phyloP scores from a whole-genome alignment of 1,140 invertebrate species.

The Samia ricini region DNA sequence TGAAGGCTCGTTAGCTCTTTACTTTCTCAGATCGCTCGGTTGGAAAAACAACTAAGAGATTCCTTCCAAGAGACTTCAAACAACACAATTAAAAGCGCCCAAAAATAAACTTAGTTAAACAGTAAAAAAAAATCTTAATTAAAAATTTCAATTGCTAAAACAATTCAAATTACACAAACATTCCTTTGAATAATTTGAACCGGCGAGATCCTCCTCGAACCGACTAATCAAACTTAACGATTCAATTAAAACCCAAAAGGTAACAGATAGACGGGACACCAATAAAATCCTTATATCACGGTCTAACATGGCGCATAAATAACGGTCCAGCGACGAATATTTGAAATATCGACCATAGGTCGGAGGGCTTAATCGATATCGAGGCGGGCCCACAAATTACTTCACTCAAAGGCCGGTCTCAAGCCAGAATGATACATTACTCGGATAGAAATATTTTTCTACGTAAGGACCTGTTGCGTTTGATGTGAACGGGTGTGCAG shows the following conservation, averaged over 20 bases:
- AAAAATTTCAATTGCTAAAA: slow-evolving; percentile 5
- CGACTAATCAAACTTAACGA: slow-evolving; percentile 50
- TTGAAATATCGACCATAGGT: slow-evolving; percentile 24
- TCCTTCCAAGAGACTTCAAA: not conserved
- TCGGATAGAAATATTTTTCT: slow-evolving; percentile 60
- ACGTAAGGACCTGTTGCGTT: slow-evolving; percentile 58
- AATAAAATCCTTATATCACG: slow-evolving; percentile 58
- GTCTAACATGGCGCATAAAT: slow-evolving; percentile 52
- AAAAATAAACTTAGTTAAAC: not conserved
- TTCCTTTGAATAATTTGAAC: not conserved
- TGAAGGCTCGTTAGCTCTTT: not conserved
- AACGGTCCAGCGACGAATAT: slow-evolving; percentile 22
- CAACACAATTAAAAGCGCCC: not conserved
- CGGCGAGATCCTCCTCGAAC: slow-evolving; percentile 15
- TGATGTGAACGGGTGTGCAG: slow-evolving; percentile 29
- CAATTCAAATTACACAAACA: slow-evolving; percentile 2
- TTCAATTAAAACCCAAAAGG: slow-evolving; percentile 61
- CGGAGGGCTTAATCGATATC: slow-evolving; percentile 47
- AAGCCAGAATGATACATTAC: slow-evolving; percentile 55
- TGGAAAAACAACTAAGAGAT: not conserved
- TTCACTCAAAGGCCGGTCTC: slow-evolving; percentile 41
- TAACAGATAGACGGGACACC: slow-evolving; percentile 33
- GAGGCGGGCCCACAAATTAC: slow-evolving; percentile 35
- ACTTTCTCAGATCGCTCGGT: not conserved
- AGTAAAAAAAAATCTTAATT: not conserved